Base-by-base conservation (phyloP, 2,113 vertebrate genomes). In the Oreochromis aureus region DNA sequence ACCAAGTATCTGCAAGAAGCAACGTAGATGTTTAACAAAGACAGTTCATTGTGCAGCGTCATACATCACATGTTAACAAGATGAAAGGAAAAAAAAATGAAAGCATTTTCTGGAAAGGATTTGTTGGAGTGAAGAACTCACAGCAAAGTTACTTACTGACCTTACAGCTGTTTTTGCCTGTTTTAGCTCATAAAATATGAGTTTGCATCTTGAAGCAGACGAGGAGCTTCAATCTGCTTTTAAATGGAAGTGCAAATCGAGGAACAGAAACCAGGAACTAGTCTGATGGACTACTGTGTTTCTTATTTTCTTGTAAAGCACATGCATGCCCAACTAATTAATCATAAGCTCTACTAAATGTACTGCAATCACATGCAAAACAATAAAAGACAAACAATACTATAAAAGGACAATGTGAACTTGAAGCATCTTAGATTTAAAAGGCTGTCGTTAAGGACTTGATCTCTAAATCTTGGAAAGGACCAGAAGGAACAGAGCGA, bases 1-100 rank as follows among this genome's bases (percentile, higher is more conserved):
- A 98, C 98, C 99, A 97, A 99, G 98, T 97, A 99, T 99, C 99
- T 99, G 99, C 96, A 99, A 97, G 96, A 97, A 97, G 98, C 96
- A 99, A 97, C 84, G 93, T 91, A 96, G 61, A 96, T 94, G 95
- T 97, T 97, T 96, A 96, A 96, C 94, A 96, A 88, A 91, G 93
- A 93, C 93, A 95, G 88, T 44, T 92, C 90, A 93, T 93, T 59
- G 71, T 84, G 91, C 89, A 95, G 84, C 79, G 92, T 93, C 22
- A 95, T 55, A 93, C 83, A 93, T 87, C 58, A 90, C 85, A 93
- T 86, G 30, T 51, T 78, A 89, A 88, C 30, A 82, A 92, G 55
- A 53, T 84, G 30, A 89, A 82, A 36, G 18, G 55, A 81, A 11
- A 18, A 24, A 22, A 84, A 89, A 15, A 76, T 36, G 63, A 51